Conservation (phyloP, 2,113 vertebrate species). For the Phaethornis superciliosus region DNA sequence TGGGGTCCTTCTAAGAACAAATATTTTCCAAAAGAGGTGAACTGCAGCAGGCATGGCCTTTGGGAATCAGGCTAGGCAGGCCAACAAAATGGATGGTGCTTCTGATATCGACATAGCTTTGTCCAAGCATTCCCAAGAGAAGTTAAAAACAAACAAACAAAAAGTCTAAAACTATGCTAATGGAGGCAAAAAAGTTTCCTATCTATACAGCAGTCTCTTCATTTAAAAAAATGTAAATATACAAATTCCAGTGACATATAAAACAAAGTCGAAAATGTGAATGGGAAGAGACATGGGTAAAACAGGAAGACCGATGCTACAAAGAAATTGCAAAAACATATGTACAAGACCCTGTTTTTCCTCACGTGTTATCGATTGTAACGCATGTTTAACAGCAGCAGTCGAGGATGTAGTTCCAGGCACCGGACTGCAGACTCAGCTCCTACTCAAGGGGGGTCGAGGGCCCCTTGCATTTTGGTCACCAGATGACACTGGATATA, state of each 20-base stretch:
- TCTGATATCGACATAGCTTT: constrained; percentile 83
- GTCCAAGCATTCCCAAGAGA: constrained; percentile 88
- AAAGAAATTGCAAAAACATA: constrained; percentile 94
- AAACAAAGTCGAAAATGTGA: constrained; percentile 89
- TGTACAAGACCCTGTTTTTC: constrained; percentile 99
- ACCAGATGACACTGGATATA: constrained; percentile 99
- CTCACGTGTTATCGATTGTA: constrained; percentile 85
- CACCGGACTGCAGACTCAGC: constrained; percentile 80
- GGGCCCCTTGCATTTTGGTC: constrained; percentile 76
- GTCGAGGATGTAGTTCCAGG: constrained; percentile 87
- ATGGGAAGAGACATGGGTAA: constrained; percentile 87
- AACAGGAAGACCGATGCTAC: constrained; percentile 98
- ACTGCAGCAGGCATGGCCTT: constrained; percentile 70
- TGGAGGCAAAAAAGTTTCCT: constrained; percentile 84
- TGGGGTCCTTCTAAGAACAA: constrained; percentile 75
- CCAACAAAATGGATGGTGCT: constrained; percentile 81
- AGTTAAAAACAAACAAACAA: constrained; percentile 70
- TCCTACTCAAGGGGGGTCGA: constrained; percentile 69
- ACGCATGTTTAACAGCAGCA: constrained; percentile 92
- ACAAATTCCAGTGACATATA: constrained; percentile 88
- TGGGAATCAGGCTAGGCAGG: constrained; percentile 77
- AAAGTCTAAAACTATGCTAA: constrained; percentile 87
- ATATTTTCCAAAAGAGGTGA: constrained; percentile 69
- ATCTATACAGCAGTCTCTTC: constrained; percentile 85
- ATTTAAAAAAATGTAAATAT: constrained; percentile 84